Evolutionary conservation across 2,888 invertebrate genomes (phyloP).

Genomic region (Meta bourneti): DNA sequence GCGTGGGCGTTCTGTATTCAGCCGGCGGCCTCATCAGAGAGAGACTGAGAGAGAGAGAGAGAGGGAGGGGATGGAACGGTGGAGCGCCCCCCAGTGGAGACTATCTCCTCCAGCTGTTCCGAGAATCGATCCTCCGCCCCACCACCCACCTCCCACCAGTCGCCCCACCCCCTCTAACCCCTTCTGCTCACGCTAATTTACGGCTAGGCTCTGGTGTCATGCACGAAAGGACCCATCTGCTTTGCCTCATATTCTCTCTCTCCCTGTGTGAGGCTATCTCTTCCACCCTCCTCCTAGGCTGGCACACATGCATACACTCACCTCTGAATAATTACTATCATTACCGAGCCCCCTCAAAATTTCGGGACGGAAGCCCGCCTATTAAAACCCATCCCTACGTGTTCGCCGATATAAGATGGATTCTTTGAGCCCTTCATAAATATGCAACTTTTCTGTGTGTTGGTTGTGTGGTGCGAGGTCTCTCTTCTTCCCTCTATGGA

Average conservation of each 20-base stretch:
- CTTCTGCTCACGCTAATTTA: conserved; percentile 73
- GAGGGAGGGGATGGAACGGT: conserved; percentile 12
- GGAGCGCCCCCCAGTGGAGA: conserved; percentile 59
- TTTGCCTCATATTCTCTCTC: conserved; percentile 62
- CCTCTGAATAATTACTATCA: conserved; percentile 77
- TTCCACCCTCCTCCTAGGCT: background rate
- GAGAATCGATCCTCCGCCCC: conserved; percentile 20
- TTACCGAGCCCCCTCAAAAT: conserved; percentile 72
- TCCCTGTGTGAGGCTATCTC: conserved; percentile 9
- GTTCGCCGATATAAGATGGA: conserved; percentile 74
- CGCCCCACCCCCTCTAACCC: conserved; percentile 34
- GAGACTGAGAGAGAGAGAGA: conserved; percentile 8
- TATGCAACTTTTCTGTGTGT: conserved; percentile 73
- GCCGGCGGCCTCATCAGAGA: conserved; percentile 73
- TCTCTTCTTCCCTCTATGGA: conserved; percentile 71
- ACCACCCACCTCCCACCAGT: conserved; percentile 29
- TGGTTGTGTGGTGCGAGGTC: conserved; percentile 24
- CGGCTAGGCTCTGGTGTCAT: conserved; percentile 75
- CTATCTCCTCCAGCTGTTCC: conserved; percentile 76
- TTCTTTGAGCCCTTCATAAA: conserved; percentile 76
- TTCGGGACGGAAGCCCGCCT: conserved; percentile 73
- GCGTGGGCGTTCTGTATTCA: conserved; percentile 66
- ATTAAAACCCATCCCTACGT: conserved; percentile 73
- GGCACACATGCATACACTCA: conserved; percentile 31
- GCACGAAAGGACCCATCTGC: conserved; percentile 72